A percentile compares a stretch with the other conserved stretches of the same genome.
These are phyloP conservation scores for Apodemus sylvaticus DNA, from an alignment of 2,113 vertebrate genomes.

Conservation along the genomic window DNA sequence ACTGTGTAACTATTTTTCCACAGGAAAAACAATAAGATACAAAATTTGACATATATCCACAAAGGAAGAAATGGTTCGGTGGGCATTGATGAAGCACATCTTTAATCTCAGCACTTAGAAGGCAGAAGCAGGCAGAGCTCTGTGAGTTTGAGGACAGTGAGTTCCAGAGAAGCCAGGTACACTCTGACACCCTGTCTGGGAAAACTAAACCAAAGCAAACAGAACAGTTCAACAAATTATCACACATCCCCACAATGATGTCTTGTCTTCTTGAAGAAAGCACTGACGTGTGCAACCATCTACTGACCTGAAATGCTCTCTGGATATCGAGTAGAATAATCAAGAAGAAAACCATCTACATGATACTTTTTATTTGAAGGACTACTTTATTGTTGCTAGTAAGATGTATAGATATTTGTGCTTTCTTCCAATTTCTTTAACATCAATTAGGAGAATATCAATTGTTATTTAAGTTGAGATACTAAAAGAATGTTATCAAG, in stretches of 20 bases:
- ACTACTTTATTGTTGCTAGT: background rate
- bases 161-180: too few species aligned
- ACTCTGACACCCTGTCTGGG: too few species aligned
- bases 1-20: conserved; percentile 13
- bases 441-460: too few species aligned
- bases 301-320: background rate
- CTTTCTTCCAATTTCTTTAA: too few species aligned
- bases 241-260: background rate
- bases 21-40: background rate
- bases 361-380: background rate
- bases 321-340: background rate
- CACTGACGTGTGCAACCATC: background rate
- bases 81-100: too few species aligned
- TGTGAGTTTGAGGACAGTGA: too few species aligned
- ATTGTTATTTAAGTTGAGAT: too few species aligned
- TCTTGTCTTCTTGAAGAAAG: background rate
- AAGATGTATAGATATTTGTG: too few species aligned
- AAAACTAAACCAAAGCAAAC: too few species aligned
- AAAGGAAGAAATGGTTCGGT: background rate
- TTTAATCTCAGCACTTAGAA: too few species aligned
- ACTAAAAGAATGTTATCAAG: too few species aligned
- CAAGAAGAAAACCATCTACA: background rate
- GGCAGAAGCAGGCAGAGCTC: too few species aligned
- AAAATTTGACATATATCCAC: background rate
- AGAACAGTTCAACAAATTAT: background rate